Evolutionary conservation across 2,888 invertebrate species (phyloP).

Genomic region (Augochlorella aurata): DNA sequence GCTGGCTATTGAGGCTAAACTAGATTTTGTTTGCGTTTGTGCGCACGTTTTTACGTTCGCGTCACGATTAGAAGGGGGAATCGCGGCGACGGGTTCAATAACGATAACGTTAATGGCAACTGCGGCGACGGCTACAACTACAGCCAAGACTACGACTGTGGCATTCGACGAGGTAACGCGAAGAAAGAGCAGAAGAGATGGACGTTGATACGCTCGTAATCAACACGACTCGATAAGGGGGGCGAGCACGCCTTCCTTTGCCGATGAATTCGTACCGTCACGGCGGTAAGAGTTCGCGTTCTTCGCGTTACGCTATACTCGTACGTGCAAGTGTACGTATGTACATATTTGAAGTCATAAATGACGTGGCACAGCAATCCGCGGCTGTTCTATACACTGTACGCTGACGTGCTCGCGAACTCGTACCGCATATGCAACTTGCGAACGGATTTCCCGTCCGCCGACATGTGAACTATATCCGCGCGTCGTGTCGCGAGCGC

Average conservation of each 20-base stretch:
- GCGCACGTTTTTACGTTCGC: slow-evolving; percentile 39
- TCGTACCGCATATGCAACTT: slow-evolving; percentile 24
- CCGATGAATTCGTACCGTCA: slow-evolving; percentile 41
- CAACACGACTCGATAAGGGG: slow-evolving; percentile 52
- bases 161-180: neutral
- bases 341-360: slow-evolving; percentile 31
- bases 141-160: neutral
- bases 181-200: slow-evolving; percentile 14
- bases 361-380: slow-evolving; percentile 59
- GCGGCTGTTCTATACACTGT: slow-evolving; percentile 18
- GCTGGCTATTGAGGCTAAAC: slow-evolving; percentile 55
- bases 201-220: slow-evolving; percentile 47
- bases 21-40: slow-evolving; percentile 51
- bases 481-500: slow-evolving; percentile 11
- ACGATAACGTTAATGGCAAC: neutral
- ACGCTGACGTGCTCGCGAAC: slow-evolving; percentile 36
- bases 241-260: slow-evolving; percentile 47
- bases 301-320: slow-evolving; percentile 23
- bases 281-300: slow-evolving; percentile 19
- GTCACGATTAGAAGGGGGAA: slow-evolving; percentile 33
- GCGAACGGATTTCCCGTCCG: slow-evolving; percentile 20
- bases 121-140: neutral
- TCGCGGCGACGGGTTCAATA: neutral
- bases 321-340: neutral
- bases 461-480: slow-evolving; percentile 28